These are phyloP conservation scores for Albula glossodonta DNA, from an alignment of 2,113 vertebrate species.

Conservation along the genomic window DNA sequence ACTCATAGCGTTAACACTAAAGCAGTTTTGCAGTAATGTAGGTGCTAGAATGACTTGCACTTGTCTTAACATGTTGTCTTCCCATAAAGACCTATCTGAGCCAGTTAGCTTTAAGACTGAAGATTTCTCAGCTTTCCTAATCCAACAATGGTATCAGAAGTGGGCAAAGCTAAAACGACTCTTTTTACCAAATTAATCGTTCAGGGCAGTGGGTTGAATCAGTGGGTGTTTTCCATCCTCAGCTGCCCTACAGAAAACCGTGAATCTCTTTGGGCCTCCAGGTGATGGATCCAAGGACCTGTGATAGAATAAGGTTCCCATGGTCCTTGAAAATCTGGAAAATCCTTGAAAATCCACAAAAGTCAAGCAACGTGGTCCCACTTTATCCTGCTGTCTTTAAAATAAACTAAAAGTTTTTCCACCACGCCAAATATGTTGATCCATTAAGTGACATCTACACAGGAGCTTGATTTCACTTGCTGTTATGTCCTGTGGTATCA, in stretches of 20 bases:
- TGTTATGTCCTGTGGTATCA: too few species aligned
- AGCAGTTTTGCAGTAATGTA: neutral
- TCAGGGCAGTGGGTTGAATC: neutral
- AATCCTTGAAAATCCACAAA: too few species aligned
- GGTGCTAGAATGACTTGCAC: neutral
- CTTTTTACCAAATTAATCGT: too few species aligned
- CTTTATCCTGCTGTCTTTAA: too few species aligned
- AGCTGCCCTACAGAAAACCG: neutral
- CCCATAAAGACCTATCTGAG: neutral
- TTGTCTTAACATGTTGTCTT: neutral
- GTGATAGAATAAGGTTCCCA: neutral
- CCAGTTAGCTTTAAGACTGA: too few species aligned
- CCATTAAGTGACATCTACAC: too few species aligned
- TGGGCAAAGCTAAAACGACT: neutral
- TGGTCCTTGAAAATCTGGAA: too few species aligned
- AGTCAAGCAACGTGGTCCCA: too few species aligned
- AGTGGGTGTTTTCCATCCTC: neutral
- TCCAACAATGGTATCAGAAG: neutral
- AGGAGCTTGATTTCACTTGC: too few species aligned
- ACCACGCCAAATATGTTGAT: too few species aligned
- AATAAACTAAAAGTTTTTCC: too few species aligned
- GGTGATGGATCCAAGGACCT: neutral
- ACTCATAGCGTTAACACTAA: conserved; percentile 25
- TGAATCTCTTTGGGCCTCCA: neutral
- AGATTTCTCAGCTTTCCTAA: neutral